Evolutionary conservation across 2,113 vertebrate species (phyloP).

Genomic region (Elanoides forficatus): DNA sequence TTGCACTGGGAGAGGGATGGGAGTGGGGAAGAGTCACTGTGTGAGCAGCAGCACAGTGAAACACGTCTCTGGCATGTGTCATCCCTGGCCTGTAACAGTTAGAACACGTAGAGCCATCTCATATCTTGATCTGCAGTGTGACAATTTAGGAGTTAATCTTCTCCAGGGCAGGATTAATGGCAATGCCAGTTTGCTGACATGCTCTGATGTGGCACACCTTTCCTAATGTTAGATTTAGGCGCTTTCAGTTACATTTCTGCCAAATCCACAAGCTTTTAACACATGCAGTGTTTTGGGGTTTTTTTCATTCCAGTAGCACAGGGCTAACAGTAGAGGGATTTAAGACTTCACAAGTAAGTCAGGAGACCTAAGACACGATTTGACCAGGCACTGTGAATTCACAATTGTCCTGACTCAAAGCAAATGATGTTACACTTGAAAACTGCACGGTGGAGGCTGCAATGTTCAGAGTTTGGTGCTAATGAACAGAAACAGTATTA

Average conservation of each 20-base stretch:
- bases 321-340: not conserved
- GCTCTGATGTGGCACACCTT: not conserved
- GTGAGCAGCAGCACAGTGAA: not conserved
- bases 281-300: not conserved
- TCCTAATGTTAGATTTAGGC: not conserved
- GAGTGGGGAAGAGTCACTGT: not conserved
- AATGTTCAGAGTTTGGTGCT: not conserved
- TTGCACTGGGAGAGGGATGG: not conserved
- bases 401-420: not conserved
- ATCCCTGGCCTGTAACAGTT: not conserved
- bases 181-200: not conserved
- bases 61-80: rapidly evolving
- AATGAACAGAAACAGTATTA: not conserved
- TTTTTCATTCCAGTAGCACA: not conserved
- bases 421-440: not conserved
- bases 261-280: not conserved
- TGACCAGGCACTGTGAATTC: not conserved
- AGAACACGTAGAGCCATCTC: not conserved
- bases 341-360: not conserved
- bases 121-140: not conserved
- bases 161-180: not conserved
- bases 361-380: not conserved
- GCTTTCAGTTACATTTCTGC: not conserved
- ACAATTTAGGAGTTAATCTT: not conserved
- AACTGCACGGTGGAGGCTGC: not conserved